A percentile compares a stretch with the other conserved stretches of the same genome.
Evolutionary conservation across 2,113 vertebrate genomes (phyloP).

Genomic region (Acrocephalus arundinaceus): DNA sequence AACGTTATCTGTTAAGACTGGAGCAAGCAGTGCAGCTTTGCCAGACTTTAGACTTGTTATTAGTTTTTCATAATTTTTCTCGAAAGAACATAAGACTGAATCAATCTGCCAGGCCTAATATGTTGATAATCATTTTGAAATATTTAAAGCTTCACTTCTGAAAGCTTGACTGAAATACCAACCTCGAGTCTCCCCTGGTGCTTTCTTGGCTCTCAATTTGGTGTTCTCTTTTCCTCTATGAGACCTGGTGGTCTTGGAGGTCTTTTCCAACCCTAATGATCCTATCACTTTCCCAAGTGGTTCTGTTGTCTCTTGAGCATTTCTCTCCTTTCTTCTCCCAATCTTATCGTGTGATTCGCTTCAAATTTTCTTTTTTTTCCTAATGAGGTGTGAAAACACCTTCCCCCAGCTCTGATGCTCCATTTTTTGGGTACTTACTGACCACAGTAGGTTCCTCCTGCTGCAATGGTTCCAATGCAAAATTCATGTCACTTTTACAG

Average conservation of each 20-base stretch:
- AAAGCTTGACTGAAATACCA: conserved; percentile 9
- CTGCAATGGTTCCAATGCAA: background rate
- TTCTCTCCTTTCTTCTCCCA: background rate
- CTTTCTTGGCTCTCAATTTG: background rate
- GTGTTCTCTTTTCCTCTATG: background rate
- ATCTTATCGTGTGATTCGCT: background rate
- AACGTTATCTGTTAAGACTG: conserved; percentile 63
- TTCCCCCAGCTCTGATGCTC: background rate
- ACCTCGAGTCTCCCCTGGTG: background rate
- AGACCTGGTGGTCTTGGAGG: background rate
- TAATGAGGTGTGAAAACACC: background rate
- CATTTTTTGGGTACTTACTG: background rate
- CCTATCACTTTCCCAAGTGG: background rate
- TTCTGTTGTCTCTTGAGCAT: background rate
- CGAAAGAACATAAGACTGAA: conserved; percentile 63
- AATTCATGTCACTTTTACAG: background rate
- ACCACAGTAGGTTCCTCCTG: background rate
- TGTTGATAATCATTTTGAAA: conserved; percentile 57
- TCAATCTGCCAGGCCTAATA: conserved; percentile 59
- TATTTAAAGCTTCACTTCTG: conserved; percentile 53
- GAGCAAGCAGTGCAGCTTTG: conserved; percentile 43
- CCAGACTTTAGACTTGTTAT: conserved; percentile 58
- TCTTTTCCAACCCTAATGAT: background rate
- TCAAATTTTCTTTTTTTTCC: background rate
- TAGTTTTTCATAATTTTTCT: conserved; percentile 71